phyloP scores from a whole-genome alignment of 2,888 invertebrate genomes.

The Eueremaeus valkanovi region DNA sequence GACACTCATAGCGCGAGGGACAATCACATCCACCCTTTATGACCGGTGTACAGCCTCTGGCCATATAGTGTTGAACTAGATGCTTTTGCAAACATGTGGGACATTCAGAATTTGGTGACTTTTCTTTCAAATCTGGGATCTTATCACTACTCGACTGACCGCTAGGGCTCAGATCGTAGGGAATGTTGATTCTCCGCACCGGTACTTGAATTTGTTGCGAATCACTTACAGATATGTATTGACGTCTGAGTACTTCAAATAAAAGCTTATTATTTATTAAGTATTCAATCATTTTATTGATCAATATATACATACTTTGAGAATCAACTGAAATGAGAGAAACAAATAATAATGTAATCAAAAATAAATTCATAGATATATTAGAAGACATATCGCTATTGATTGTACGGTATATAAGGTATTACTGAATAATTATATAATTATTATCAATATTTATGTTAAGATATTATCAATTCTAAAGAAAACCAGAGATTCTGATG shows the following conservation, averaged over 20 bases:
- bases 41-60: conserved; percentile 18
- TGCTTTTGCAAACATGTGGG: conserved; percentile 32
- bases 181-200: neutral
- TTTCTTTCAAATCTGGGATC: neutral
- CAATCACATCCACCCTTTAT: conserved; percentile 33
- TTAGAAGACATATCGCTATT: no score
- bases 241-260: neutral
- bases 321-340: no score
- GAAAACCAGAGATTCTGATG: no score
- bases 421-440: no score
- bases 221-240: neutral
- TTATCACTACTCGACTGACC: neutral
- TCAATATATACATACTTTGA: neutral
- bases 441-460: no score
- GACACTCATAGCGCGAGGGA: conserved; percentile 38
- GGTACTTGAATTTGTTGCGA: conserved; percentile 4
- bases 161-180: neutral
- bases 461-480: no score
- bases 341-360: no score
- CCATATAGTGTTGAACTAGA: conserved; percentile 35
- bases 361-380: no score
- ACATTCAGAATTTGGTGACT: neutral
- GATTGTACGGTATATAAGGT: no score
- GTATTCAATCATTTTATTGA: neutral
- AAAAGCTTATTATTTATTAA: neutral